Evolutionary conservation across 2,113 vertebrate genomes (phyloP), one percentile per base, ranked within the genome.

Genomic region (Leptobrachium leishanense): DNA sequence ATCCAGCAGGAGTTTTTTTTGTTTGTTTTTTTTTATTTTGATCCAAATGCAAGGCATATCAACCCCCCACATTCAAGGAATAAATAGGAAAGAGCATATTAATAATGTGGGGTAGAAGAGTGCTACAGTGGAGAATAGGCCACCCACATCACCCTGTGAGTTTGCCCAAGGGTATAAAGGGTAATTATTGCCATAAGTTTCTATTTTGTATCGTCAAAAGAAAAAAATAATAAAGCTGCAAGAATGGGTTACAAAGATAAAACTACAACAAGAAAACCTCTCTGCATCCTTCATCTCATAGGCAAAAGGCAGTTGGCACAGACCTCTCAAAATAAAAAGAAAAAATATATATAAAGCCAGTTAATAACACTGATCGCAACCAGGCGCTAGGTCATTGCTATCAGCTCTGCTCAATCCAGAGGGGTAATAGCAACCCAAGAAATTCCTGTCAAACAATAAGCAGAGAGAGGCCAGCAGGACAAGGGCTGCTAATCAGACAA

Each of bases 101-200:
- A 81, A 74, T 81, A 68, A 59, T 74, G 68, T 68, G 54, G 55
- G 50, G 65, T 43, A 31, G 12, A 65, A 50, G 78, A 72, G 72
- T 81, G 78, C 78, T 81, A 81, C 78, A 81, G 72, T 67, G 64
- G 78, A 74, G 67, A 74, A 55, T 72, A 74, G 59, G 59, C 43
- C 50, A 71, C 78, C 67, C 46, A 70, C 50, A 71, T 72, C 67
- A 64, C 40, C 42, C 71, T 50, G 43, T 74, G 20, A 63, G 50
- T 12, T 43, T 44, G 70, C 20, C 20, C 72, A 81, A 64, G 72
- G 41, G 72, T 74, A 74, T 59, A 72, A 39, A 50, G 20, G 64
- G 78, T 54, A 81, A 68, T 81, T 81, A 81, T 81, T 81, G 78
- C 78, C 78, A 74, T 81, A 81, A 59, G 78, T 81, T 81, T 81